Evolutionary conservation across 2,113 vertebrate species (phyloP), one percentile per base, ranked within the genome.

Genomic region (Catharus fuscescens): DNA sequence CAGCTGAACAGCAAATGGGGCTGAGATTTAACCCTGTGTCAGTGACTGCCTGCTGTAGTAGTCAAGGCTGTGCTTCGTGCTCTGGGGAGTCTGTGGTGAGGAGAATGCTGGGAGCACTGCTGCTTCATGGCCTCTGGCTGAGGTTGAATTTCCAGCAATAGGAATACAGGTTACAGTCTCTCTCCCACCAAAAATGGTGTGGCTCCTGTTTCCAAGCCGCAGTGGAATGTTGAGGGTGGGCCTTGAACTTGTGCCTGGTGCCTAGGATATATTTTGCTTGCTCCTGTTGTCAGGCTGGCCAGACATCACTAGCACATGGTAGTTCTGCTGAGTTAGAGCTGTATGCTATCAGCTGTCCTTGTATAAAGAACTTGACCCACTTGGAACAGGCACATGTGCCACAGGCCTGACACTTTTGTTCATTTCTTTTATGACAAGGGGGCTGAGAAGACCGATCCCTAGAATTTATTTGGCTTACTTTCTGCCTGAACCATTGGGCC

Each of bases 71-170:
- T 32, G 34, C 14, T 32, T 18, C 8, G 7, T 29, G 40, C 42
- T 4, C 18, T 0, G 1, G 26, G 48, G 21, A 20, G 34, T 18
- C 54, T 0, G 18, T 5, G 5, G 12, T 8, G 48, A 42, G 34
- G 31, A 16, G 12, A n/a, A 6, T 0, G 4, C 29, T 32, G 1
- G 19, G n/a, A 25, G 20, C 21, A 21, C 18, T 3, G 7, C n/a
- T 5, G 32, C 20, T 38, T 6, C 0, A 1, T 67, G 36, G 32
- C 42, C 25, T 31, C 18, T 10, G 34, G 5, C 31, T 24, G 44
- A n/a, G 57, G 11, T 38, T 31, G 28, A 26, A 23, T 61, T 86
- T 69, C 28, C 17, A 57, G 44, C 40, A 17, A 12, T 10, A 13
- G 61, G 32, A 45, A 7, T 12, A 4, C 10, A 31, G 57, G 36